Evolutionary conservation across 2,113 vertebrate species (phyloP).

Genomic region (Megaceryle torquata): DNA sequence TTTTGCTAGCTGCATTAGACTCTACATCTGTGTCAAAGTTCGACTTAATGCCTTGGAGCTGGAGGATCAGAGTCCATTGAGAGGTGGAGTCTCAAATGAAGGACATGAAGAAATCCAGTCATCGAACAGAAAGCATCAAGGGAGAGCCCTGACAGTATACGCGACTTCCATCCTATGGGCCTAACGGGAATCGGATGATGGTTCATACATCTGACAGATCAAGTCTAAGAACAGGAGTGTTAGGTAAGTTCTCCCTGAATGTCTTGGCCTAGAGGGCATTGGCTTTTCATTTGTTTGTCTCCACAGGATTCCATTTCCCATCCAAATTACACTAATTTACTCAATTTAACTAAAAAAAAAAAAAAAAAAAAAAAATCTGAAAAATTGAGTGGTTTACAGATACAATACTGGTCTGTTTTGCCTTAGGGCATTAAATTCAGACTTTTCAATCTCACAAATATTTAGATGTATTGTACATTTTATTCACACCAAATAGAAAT

Average conservation of each 20-base stretch:
- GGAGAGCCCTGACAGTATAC: neutral
- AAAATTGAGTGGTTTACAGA: neutral
- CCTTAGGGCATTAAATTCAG: neutral
- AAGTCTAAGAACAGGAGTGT: neutral
- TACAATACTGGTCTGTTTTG: neutral
- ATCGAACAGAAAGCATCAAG: neutral
- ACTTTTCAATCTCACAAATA: neutral
- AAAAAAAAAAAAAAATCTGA: neutral
- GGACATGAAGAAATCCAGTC: neutral
- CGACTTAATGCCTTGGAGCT: neutral
- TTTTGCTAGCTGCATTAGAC: neutral
- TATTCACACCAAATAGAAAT: neutral
- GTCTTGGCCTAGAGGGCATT: neutral
- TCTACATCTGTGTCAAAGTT: neutral
- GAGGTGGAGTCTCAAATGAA: neutral
- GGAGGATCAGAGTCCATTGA: neutral
- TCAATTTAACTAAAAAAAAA: neutral
- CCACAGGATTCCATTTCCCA: neutral
- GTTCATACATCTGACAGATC: neutral
- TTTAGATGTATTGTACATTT: neutral
- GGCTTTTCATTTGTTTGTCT: neutral
- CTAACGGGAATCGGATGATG: neutral
- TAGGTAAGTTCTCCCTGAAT: neutral
- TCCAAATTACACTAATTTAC: neutral
- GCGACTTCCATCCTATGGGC: neutral